These are phyloP conservation scores for Molossus molossus DNA, from an alignment of 2,797 vertebrate species.

Conservation along the genomic window DNA sequence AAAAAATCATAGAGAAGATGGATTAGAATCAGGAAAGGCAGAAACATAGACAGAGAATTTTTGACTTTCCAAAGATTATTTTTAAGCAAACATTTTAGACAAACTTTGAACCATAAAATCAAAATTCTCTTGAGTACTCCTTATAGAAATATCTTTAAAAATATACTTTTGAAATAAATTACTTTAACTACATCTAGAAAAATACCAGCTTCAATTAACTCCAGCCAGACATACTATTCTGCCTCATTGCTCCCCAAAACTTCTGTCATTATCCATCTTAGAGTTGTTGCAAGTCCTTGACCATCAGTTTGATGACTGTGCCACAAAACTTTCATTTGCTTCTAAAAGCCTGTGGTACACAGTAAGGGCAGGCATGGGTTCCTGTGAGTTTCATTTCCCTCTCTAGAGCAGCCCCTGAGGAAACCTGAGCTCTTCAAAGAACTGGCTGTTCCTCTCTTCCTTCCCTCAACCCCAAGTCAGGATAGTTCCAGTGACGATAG, in stretches of 20 bases:
- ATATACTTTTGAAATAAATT: slow-evolving; percentile 49
- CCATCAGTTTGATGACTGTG: neutral
- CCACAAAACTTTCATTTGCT: neutral
- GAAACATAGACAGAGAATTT: neutral
- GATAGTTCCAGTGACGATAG: neutral
- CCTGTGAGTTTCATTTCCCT: neutral
- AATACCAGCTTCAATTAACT: slow-evolving; percentile 42
- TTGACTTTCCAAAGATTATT: slow-evolving; percentile 27
- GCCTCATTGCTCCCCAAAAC: neutral
- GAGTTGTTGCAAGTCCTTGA: neutral
- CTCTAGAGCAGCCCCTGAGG: neutral
- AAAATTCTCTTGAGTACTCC: slow-evolving; percentile 54
- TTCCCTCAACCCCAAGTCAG: neutral
- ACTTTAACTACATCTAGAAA: slow-evolving; percentile 49
- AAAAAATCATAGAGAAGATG: slow-evolving; percentile 18
- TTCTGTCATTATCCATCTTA: neutral
- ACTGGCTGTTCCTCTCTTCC: neutral
- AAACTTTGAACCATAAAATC: slow-evolving; percentile 61
- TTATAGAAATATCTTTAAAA: slow-evolving; percentile 44
- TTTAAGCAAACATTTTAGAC: slow-evolving; percentile 61
- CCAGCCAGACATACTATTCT: slow-evolving; percentile 51
- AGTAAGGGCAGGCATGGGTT: neutral
- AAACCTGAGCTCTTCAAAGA: neutral
- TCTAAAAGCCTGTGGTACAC: neutral
- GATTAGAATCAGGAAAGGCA: slow-evolving; percentile 35